phyloP scores from a whole-genome alignment of 2,113 vertebrate species.

The Ageneiosus marmoratus region DNA sequence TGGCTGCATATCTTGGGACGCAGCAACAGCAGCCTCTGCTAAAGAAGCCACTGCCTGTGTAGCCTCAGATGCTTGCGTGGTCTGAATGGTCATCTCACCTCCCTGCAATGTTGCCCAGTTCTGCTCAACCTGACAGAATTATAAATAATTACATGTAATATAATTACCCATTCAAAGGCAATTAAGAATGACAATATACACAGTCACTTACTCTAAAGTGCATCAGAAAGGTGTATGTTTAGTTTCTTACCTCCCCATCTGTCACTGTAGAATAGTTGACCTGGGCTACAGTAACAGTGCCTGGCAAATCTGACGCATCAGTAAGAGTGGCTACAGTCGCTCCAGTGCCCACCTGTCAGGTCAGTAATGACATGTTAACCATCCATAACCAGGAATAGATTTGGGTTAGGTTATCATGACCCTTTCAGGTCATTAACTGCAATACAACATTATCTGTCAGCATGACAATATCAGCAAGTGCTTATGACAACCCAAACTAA shows the following conservation, averaged over 20 bases:
- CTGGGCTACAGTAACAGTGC: slow-evolving; percentile 93
- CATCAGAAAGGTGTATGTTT: background rate
- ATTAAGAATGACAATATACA: background rate
- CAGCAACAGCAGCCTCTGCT: slow-evolving; percentile 92
- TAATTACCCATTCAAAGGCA: background rate
- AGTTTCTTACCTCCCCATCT: slow-evolving; percentile 85
- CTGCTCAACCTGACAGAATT: slow-evolving; percentile 69
- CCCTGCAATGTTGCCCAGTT: slow-evolving; percentile 95
- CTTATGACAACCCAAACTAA: background rate
- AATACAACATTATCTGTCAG: background rate
- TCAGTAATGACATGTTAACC: background rate
- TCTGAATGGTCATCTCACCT: slow-evolving; percentile 98
- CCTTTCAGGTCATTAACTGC: background rate
- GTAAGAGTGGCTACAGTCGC: slow-evolving; percentile 95
- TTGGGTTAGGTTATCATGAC: background rate
- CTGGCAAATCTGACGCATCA: slow-evolving; percentile 93
- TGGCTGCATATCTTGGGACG: slow-evolving; percentile 91
- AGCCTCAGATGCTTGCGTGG: slow-evolving; percentile 93
- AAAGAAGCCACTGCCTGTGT: slow-evolving; percentile 94
- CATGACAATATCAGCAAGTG: background rate
- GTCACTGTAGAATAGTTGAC: slow-evolving; percentile 94
- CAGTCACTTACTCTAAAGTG: background rate
- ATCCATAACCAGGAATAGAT: background rate
- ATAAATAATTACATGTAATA: background rate
- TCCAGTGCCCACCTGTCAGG: slow-evolving; percentile 87